These are phyloP conservation scores for Perca fluviatilis DNA, from an alignment of 2,113 vertebrate genomes.

Conservation along the genomic window DNA sequence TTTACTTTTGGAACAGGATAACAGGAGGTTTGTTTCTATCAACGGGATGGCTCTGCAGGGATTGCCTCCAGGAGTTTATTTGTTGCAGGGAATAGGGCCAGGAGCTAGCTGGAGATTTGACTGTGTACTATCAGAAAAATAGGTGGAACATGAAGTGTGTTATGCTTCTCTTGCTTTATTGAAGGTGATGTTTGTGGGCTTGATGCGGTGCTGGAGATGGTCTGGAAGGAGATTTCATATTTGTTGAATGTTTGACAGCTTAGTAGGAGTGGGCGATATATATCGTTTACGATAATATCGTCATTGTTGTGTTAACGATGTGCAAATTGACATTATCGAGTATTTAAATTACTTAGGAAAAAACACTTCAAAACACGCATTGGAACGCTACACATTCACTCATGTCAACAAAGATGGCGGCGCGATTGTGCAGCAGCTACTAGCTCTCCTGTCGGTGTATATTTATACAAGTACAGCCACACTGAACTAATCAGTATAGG, in stretches of 20 bases:
- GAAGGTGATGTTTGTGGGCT: background rate
- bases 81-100: background rate
- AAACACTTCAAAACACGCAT: too few relatives aligned
- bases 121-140: background rate
- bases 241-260: conserved; percentile 1
- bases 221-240: background rate
- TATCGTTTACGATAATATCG: too few relatives aligned
- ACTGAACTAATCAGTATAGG: too few relatives aligned
- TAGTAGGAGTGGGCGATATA: too few relatives aligned
- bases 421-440: too few relatives aligned
- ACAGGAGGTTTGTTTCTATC: background rate
- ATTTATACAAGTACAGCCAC: too few relatives aligned
- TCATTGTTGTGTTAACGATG: too few relatives aligned
- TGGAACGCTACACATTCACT: too few relatives aligned
- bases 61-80: conserved; percentile 8
- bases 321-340: too few relatives aligned
- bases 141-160: conserved; percentile 2
- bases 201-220: background rate
- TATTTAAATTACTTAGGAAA: too few relatives aligned
- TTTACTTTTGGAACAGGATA: background rate
- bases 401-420: too few relatives aligned
- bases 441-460: too few relatives aligned
- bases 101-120: background rate
- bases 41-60: background rate
- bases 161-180: background rate